Conservation (phyloP, 2,888 invertebrate genomes). For the Augochlorella aurata region DNA sequence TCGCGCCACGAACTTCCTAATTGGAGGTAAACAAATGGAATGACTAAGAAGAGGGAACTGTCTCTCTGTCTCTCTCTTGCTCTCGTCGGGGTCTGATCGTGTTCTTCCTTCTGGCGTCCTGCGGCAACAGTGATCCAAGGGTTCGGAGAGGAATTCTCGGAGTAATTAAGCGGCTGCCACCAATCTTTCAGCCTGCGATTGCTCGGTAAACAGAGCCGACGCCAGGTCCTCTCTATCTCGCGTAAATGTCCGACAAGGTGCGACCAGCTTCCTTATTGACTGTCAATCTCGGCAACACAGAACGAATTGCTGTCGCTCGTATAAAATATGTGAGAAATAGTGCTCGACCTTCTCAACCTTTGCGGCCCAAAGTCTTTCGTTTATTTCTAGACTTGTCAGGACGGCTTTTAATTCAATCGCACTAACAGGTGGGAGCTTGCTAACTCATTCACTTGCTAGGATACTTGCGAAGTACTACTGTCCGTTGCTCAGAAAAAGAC, state of each 20-base stretch:
- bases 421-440: too few species aligned
- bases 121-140: slow-evolving; percentile 19
- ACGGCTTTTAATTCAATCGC: too few species aligned
- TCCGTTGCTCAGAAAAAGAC: too few species aligned
- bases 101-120: slow-evolving; percentile 2
- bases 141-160: slow-evolving; percentile 41
- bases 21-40: slow-evolving; percentile 30
- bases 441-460: too few species aligned
- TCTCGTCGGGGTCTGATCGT: neutral
- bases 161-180: slow-evolving; percentile 57
- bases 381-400: too few species aligned
- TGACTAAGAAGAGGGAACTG: neutral
- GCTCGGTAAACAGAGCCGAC: slow-evolving; percentile 23
- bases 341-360: too few species aligned
- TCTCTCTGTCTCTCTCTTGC: neutral
- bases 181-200: slow-evolving; percentile 35
- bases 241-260: slow-evolving; percentile 3
- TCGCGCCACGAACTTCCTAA: neutral
- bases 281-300: slow-evolving; percentile 19
- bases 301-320: neutral
- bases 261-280: slow-evolving; percentile 42
- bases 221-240: neutral
- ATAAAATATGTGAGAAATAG: too few species aligned
- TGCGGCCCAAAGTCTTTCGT: too few species aligned
- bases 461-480: too few species aligned